Evolutionary conservation across 2,113 vertebrate genomes (phyloP).

Genomic region (Ibidorhyncha struthersii): DNA sequence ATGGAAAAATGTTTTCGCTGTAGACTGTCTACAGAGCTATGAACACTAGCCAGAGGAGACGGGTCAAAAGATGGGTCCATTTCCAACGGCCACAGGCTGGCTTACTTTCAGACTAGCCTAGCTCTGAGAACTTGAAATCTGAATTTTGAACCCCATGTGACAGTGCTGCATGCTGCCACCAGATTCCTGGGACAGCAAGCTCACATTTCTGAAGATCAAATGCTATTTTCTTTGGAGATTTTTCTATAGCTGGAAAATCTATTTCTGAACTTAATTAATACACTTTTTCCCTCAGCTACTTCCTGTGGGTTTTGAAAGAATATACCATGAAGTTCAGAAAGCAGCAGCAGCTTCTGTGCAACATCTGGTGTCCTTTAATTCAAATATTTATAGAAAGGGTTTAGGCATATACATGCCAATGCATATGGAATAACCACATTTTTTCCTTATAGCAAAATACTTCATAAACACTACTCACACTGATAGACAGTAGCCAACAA

Average conservation of each 20-base stretch:
- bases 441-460: constrained; percentile 21
- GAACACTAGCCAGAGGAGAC: neutral
- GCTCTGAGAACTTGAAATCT: neutral
- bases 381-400: constrained; percentile 44
- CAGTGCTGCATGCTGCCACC: neutral
- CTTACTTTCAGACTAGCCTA: neutral
- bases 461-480: neutral
- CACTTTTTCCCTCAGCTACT: constrained; percentile 42
- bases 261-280: constrained; percentile 71
- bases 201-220: constrained; percentile 48
- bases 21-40: neutral
- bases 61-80: neutral
- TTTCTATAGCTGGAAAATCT: constrained; percentile 50
- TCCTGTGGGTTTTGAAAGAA: constrained; percentile 67
- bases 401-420: constrained; percentile 23
- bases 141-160: neutral
- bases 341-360: constrained; percentile 59
- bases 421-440: constrained; percentile 6
- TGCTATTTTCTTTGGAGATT: constrained; percentile 43
- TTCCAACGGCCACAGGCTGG: neutral
- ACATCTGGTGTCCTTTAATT: constrained; percentile 63
- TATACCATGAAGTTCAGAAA: constrained; percentile 49
- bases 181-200: constrained; percentile 31
- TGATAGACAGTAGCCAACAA: neutral
- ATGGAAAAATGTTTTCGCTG: neutral